Conservation (phyloP, 2,888 invertebrate species). For the Pristionchus japonicus region DNA sequence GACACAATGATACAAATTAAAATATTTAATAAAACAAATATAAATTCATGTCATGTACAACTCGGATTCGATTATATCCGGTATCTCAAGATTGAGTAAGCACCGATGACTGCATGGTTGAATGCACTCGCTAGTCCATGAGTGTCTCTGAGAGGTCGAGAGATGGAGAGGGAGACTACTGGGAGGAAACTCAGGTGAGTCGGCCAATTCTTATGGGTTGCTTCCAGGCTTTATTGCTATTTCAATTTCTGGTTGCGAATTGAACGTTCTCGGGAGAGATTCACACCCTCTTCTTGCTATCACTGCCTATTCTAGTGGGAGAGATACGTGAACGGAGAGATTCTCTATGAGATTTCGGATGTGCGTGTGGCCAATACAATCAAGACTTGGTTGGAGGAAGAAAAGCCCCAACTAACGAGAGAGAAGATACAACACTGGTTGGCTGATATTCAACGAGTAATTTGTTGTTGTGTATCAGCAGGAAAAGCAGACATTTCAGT, state of each 20-base stretch:
- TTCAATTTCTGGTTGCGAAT: no score
- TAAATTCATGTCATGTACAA: no score
- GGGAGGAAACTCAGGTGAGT: slow-evolving; percentile 32
- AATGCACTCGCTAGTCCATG: slow-evolving; percentile 18
- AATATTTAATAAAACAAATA: no score
- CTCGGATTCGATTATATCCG: no score
- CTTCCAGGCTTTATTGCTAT: no score
- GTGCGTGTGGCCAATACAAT: slow-evolving; percentile 55
- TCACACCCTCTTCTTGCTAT: neutral
- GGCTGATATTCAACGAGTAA: slow-evolving; percentile 2
- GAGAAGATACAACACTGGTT: slow-evolving; percentile 37
- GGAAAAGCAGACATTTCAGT: neutral
- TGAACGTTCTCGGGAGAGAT: no score
- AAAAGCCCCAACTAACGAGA: neutral
- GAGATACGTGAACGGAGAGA: slow-evolving; percentile 56
- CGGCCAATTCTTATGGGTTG: no score
- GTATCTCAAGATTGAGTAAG: neutral
- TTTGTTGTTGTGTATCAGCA: neutral
- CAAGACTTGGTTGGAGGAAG: slow-evolving; percentile 47
- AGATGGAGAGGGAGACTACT: slow-evolving; percentile 7
- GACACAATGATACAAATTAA: no score
- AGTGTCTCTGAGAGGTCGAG: slow-evolving; percentile 14
- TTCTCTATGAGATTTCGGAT: slow-evolving; percentile 55
- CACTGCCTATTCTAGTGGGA: slow-evolving; percentile 58
- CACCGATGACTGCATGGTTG: neutral